Base-by-base conservation (phyloP, 1,140 invertebrate species). In the Heliconius himera region DNA sequence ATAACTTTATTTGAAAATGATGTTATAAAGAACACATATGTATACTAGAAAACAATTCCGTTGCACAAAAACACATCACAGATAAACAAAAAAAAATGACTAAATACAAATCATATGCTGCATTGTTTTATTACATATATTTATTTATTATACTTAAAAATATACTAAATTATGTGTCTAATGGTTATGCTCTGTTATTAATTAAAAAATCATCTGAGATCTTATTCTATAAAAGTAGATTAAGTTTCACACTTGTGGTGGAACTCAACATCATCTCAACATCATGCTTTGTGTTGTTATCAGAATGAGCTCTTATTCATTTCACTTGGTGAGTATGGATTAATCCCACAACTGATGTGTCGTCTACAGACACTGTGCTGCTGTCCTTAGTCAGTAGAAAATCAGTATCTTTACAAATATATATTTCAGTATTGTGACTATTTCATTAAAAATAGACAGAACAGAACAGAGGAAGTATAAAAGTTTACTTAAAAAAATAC, bases 61-160 rank as follows among this genome's bases (percentile, higher is more conserved):
- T 89, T 88, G 84, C 85, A 89, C 82, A 88, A 87, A 77, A 89
- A 88, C 84, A 86, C 85, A 92, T 92, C 89, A 92, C 91, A 92
- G 90, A 89, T 89, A 83, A 88, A 91, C 84, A 89, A 90, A 89
- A 60, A 33, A 60, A 87, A 84, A 88, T 89, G 81, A 90, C 88
- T 90, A 81, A 75, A 82, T 83, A 87, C 79, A 88, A 87, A 80
- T 78, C 13, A 66, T 84, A 90, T 89, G 87, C 87, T 87, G 88
- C 87, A 79, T 80, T 84, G 51, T 74, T 22, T 38, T 72, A 72
- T 16, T 54, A 33, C 13, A 51, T 33, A 49, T 16, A 46, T 46
- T 13, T 46, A 46, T 38, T 51, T 46, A 41, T 72, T 71, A 38
- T 54, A 72, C 76, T 77, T 71, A 72, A 70, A 26, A 72, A 77